Base-by-base conservation (phyloP, 2,888 invertebrate species). In the Meiosimyza platycephala region DNA sequence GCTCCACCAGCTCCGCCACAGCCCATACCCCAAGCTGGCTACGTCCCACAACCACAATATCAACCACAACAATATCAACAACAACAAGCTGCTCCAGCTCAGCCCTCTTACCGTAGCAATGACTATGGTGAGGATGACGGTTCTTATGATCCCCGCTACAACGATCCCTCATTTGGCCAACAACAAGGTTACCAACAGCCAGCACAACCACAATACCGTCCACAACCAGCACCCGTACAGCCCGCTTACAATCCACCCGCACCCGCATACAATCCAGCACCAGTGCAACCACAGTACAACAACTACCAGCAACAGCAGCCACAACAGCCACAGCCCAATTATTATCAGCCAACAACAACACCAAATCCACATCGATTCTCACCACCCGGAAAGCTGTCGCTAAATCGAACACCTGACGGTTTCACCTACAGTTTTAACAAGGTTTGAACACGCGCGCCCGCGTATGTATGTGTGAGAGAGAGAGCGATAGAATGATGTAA, bases 381-480 rank as follows among this genome's bases (percentile, higher is more conserved):
- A 85, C 95, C 94, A 69, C 95, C 95, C 48, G 95, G 95, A 79
- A 95, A 95, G 87, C 90, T 95, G 82, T 93, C 92, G 80, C 89
- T 96, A 79, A 95, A 95, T 89, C 90, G 95, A 84, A 94, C 94
- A 74, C 95, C 95, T 55, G 95, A 95, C 84, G 95, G 95, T 82
- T 95, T 92, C 89, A 93, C 94, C 82, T 95, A 94, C 88, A 93
- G 92, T 78, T 95, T 95, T 90, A 93, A 93, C 89, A 93, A 92
- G 85, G 89, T 89, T 78, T 86, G 84, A 79, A 65, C 16, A 51
- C 73, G 18, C 12, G 15, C 47, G 6, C 16, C 55, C 47, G 15
- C 69, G 74, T 22, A 71, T 40, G 47, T 68, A 50, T 59, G 68
- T 55, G 66, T 76, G 79, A 80, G 80, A 82, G 80, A 82, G 80